Base-by-base conservation (phyloP, 2,113 vertebrate species). In the Gasterosteus aculeatus region DNA sequence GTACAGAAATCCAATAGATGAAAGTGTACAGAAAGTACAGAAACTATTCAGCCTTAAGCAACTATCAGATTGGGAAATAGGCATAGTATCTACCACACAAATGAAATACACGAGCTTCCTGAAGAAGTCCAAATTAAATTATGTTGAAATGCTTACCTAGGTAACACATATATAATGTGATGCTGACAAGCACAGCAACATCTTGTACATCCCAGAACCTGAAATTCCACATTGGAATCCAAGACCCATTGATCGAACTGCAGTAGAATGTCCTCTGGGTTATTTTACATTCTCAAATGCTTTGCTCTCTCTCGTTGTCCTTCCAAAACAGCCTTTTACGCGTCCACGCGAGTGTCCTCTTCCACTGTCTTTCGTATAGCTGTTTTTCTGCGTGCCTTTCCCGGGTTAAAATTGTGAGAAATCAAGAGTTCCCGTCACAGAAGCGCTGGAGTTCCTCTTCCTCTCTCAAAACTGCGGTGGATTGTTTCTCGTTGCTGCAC, bases 151-250 rank as follows among this genome's bases (percentile, higher is more conserved):
- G 44, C 92, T 89, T 84, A 94, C 93, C 92, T 69, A 76, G n/a
- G 69, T 86, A 84, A 64, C 75, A 88, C 69, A 89, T 38, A 70
- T 64, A 83, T 1, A 91, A 29, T n/a, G 75, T 39, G 69, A 87
- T 67, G 87, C 88, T 85, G 85, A 93, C 67, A 65, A 91, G 62
- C 60, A 90, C 79, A 78, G 88, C 74, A 31, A 79, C 80, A 70
- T 86, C 77, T 47, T 88, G 85, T 5, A 84, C 12, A 38, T 87
- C 83, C 89, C 83, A 88, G 60, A 84, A 75, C 73, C 77, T 83
- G 19, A 88, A 80, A 74, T 63, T 70, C 87, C 81, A 83, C 92
- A 92, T 94, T 79, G 78, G 91, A 81, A 90, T 78, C 68, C 33
- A 33, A 72, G 74, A 79, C 33, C 87, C 91, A 93, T 90, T 8